phyloP scores from a whole-genome alignment of 2,888 invertebrate species.

The Eupithecia insigniata region DNA sequence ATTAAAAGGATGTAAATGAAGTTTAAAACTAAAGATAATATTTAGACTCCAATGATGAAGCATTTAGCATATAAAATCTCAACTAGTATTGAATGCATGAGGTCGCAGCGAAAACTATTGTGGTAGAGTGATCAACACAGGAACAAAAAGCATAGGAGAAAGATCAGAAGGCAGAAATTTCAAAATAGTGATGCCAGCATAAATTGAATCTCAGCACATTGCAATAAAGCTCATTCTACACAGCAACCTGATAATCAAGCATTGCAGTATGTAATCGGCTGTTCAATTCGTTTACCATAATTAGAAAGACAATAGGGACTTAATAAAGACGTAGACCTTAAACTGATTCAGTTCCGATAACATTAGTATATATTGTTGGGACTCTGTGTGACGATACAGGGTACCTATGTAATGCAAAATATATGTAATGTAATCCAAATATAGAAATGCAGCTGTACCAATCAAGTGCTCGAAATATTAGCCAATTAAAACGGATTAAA shows the following conservation, averaged over 20 bases:
- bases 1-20: background rate
- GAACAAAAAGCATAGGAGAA: background rate
- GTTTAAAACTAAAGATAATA: background rate
- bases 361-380: slow-evolving; percentile 47
- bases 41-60: background rate
- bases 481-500: slow-evolving; percentile 11
- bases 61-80: background rate
- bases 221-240: slow-evolving; percentile 13
- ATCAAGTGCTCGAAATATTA: slow-evolving; percentile 35
- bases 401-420: too few species aligned
- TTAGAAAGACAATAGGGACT: slow-evolving; percentile 78
- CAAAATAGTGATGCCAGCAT: background rate
- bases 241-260: background rate
- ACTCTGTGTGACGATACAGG: slow-evolving; percentile 14
- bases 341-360: slow-evolving; percentile 66
- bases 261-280: slow-evolving; percentile 66
- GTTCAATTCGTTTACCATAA: slow-evolving; percentile 78
- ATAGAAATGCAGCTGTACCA: slow-evolving; percentile 32
- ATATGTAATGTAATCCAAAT: slow-evolving; percentile 1
- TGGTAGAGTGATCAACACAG: background rate
- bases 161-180: background rate
- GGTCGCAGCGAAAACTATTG: background rate
- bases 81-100: background rate
- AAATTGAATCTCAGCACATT: background rate
- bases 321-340: slow-evolving; percentile 78